Conservation (phyloP, 2,113 vertebrate genomes). For the Lepisosteus osseus region DNA sequence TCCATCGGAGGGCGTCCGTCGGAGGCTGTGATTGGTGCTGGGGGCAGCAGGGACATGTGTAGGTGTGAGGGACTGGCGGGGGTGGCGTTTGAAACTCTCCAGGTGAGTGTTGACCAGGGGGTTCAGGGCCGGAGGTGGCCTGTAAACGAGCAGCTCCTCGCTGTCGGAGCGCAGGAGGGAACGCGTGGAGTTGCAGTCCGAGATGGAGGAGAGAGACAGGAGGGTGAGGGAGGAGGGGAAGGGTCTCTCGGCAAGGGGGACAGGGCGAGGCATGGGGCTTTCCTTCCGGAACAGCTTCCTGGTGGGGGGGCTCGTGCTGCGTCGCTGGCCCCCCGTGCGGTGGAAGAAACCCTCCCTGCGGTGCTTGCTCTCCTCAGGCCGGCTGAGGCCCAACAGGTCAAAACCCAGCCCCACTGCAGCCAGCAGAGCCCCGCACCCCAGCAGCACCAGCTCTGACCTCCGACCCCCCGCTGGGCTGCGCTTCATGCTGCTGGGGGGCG, state of each 20-base stretch:
- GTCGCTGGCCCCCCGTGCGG: slow-evolving; percentile 71
- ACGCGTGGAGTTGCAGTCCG: slow-evolving; percentile 94
- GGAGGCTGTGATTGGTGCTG: slow-evolving; percentile 64
- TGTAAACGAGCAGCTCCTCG: slow-evolving; percentile 82
- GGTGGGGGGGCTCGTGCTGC: slow-evolving; percentile 81
- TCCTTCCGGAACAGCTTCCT: slow-evolving; percentile 86
- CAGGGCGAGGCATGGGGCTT: slow-evolving; percentile 68
- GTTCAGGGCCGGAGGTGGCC: slow-evolving; percentile 72
- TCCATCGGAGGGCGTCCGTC: slow-evolving; percentile 90
- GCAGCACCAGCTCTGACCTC: slow-evolving; percentile 80
- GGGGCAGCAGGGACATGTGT: slow-evolving; percentile 81
- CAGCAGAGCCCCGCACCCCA: slow-evolving; percentile 86
- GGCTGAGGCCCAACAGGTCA: slow-evolving; percentile 78
- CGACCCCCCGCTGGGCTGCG: slow-evolving; percentile 73
- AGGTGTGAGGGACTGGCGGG: slow-evolving; percentile 90
- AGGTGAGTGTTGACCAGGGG: slow-evolving; percentile 88
- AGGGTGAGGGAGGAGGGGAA: slow-evolving; percentile 76
- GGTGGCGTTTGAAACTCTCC: slow-evolving; percentile 90
- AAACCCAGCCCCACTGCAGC: slow-evolving; percentile 89
- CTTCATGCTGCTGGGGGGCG: slow-evolving; percentile 78
- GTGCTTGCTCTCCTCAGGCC: slow-evolving; percentile 74
- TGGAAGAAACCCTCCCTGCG: slow-evolving; percentile 89
- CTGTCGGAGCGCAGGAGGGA: slow-evolving; percentile 88
- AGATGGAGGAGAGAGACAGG: slow-evolving; percentile 87
- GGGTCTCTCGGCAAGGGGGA: slow-evolving; percentile 48